Base-by-base conservation (phyloP, 2,113 vertebrate species). In the Aramus guarauna region DNA sequence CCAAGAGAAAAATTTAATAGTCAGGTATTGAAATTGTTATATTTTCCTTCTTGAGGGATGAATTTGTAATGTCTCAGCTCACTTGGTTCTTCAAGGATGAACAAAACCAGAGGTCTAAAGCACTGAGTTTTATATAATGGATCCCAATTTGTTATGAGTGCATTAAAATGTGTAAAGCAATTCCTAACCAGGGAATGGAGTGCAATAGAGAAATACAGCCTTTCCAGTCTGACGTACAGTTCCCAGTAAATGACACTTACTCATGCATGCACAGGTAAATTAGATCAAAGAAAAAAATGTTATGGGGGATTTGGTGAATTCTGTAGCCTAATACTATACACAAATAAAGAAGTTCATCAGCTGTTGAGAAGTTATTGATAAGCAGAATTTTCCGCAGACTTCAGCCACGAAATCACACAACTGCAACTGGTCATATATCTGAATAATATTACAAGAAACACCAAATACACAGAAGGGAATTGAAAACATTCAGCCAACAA, bases 381-480 rank as follows among this genome's bases (percentile, higher is more conserved):
- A 74, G 27, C 15, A 88, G 56, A 90, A 63, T 72, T 92, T 95
- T 95, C 56, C 81, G 13, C 79, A 92, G 63, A 92, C 22, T 24
- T 87, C 26, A 91, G 15, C n/a, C 56, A 84, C 74, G 71, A 93
- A 89, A 92, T 95, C 79, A 68, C 32, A 56, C 39, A 66, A 68
- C 60, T 97, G 75, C 43, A 94, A 68, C 12, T 92, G 39, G 34
- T 86, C 74, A 88, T 95, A 96, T 89, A 39, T 88, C 50, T 86
- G 9, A 88, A 72, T 89, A 94, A 90, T 80, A 92, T 74, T 79
- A 39, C 55, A 88, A 92, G 58, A 66, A 94, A 74, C 17, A 91
- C 24, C 67, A 95, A 76, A 79, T 23, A 47, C 58, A 85, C 8
- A 71, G 80, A 91, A 74, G 8, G 34, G 80, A 97, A 93, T 76